These are phyloP conservation scores for Euthynnus affinis DNA, from an alignment of 2,797 vertebrate species.

Conservation along the genomic window DNA sequence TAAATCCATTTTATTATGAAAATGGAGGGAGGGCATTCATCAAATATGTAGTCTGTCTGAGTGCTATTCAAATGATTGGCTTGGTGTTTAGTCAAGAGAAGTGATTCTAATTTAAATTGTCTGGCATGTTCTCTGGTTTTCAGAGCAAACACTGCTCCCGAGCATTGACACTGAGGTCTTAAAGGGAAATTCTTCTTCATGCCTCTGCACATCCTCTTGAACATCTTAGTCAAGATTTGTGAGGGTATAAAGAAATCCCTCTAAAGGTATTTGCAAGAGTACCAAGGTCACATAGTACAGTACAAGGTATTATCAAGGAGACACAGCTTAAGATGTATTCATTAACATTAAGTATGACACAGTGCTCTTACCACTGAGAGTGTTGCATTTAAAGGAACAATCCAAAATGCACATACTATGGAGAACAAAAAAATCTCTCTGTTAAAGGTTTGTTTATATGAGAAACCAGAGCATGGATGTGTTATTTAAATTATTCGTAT, in stretches of 20 bases:
- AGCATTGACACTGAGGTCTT: slow-evolving; percentile 11
- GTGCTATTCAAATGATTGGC: slow-evolving; percentile 56
- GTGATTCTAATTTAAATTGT: slow-evolving; percentile 61
- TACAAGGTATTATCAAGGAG: neutral
- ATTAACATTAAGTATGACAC: slow-evolving; percentile 3
- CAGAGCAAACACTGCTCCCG: slow-evolving; percentile 34
- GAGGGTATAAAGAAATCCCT: neutral
- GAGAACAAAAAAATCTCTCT: too few species aligned
- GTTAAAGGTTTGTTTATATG: too few species aligned
- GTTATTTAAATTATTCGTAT: too few species aligned
- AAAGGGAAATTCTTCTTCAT: slow-evolving; percentile 13
- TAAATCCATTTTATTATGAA: slow-evolving; percentile 44
- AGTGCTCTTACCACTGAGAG: neutral
- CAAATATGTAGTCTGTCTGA: slow-evolving; percentile 58
- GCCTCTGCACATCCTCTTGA: neutral
- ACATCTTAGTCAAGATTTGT: neutral
- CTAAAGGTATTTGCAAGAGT: too few species aligned
- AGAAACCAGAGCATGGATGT: too few species aligned
- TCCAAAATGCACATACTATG: neutral
- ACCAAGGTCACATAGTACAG: neutral
- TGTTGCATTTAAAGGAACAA: neutral
- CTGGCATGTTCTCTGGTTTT: slow-evolving; percentile 34
- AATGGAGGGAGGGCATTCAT: slow-evolving; percentile 43
- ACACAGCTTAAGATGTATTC: neutral
- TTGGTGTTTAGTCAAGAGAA: slow-evolving; percentile 49